Evolutionary conservation across 2,797 vertebrate species (phyloP), one percentile per base, ranked within the genome.

Genomic region (Miichthys miiuy): DNA sequence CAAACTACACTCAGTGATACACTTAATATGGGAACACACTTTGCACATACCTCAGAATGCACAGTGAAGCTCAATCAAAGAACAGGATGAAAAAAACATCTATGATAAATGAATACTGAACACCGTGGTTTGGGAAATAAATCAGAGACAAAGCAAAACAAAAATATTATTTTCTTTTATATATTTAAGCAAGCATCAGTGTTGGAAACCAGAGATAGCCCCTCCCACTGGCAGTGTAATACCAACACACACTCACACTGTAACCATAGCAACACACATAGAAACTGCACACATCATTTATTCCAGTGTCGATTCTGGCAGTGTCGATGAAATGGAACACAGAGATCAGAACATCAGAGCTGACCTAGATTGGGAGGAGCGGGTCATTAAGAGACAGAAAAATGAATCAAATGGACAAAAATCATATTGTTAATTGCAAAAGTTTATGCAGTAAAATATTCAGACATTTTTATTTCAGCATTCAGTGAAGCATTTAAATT

Each of bases 341-440:
- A 52, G 86, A 84, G 79, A 88, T 89, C 81, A 89, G 81, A 89
- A 83, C 65, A 86, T 47, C 73, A 79, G 77, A 72, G 85, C 77
- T 89, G 90, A 90, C 89, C 90, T 87, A 90, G 78, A 88, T 93
- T 47, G 64, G 67, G 65, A 87, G 72, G 83, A 87, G 80, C 80
- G 68, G 70, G 54, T 78, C 23, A 30, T 68, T 73, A 57, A 48
- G 67, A 81, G 61, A 68, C 60, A 78, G 50, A 73, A 54, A 62
- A 66, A 54, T 18, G 3, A 58, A 72, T n/a, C 54, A 21, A 41
- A 6, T 18, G 12, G 38, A 58, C 67, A 54, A 18, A 70, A 55
- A 58, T 25, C n/a, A 55, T 44, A 50, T 1, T 9, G n/a, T 21
- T 63, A 48, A 54, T 54, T 12, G 20, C 2, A 16, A 20, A 51